Evolutionary conservation across 1,140 invertebrate species (phyloP).

Genomic region (Ips typographus): DNA sequence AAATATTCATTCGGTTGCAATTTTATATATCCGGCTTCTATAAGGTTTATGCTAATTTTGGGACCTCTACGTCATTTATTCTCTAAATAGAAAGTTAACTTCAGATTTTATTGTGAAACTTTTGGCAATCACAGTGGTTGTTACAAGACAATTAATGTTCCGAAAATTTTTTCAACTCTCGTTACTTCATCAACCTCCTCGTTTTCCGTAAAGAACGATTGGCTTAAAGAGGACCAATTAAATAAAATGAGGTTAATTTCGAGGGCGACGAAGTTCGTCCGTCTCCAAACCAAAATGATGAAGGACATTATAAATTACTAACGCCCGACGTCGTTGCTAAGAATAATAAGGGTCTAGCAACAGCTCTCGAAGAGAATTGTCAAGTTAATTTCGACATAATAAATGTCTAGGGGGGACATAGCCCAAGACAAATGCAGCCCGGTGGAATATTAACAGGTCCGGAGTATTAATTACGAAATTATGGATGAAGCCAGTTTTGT

Average conservation of each 20-base stretch:
- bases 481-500: no score
- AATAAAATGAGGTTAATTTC: constrained; percentile 5
- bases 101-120: no score
- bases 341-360: constrained; percentile 2
- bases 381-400: constrained; percentile 12
- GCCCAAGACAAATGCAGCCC: neutral
- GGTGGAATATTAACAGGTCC: neutral
- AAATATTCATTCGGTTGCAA: no score
- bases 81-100: no score
- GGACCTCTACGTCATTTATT: no score
- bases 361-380: constrained; percentile 9
- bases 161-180: neutral
- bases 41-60: no score
- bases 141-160: neutral
- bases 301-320: constrained; percentile 4
- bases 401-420: neutral
- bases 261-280: neutral
- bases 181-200: neutral
- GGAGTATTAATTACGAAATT: neutral
- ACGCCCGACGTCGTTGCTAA: neutral
- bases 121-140: no score
- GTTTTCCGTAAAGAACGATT: neutral
- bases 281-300: constrained; percentile 1
- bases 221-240: neutral
- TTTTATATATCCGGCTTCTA: no score